These are phyloP conservation scores for Orthonevra nobilis DNA, from an alignment of 2,888 invertebrate genomes.

Conservation along the genomic window DNA sequence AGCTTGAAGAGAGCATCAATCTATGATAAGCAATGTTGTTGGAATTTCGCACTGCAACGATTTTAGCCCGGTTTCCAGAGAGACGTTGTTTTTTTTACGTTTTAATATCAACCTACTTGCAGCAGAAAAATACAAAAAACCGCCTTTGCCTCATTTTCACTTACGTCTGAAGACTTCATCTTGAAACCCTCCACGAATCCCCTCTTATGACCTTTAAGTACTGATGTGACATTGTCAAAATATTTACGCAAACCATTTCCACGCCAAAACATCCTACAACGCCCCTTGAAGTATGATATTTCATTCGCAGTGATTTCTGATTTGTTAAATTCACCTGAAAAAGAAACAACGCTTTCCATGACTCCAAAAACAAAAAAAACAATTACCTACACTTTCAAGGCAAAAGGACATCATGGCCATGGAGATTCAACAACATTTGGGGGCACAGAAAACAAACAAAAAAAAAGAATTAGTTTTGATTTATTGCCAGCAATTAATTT, in stretches of 20 bases:
- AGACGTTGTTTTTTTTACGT: too few relatives aligned
- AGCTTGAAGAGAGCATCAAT: too few relatives aligned
- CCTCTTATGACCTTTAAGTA: conserved; percentile 5
- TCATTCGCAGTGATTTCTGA: conserved; percentile 54
- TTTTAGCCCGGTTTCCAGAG: too few relatives aligned
- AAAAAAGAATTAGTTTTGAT: conserved; percentile 63
- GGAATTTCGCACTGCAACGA: too few relatives aligned
- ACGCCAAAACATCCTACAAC: conserved; percentile 6
- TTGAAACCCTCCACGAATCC: conserved; percentile 4
- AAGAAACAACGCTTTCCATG: conserved; percentile 47
- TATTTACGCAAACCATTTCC: conserved; percentile 31
- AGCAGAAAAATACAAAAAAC: too few relatives aligned
- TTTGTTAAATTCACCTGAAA: conserved; percentile 63
- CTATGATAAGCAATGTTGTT: too few relatives aligned
- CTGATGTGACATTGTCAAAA: conserved; percentile 17
- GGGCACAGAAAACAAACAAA: conserved; percentile 1
- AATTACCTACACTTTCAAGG: conserved; percentile 49
- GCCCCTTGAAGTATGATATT: conserved; percentile 7
- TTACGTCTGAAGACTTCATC: conserved; percentile 20
- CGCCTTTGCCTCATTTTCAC: too few relatives aligned
- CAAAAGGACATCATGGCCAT: conserved; percentile 13
- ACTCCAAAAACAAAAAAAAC: conserved; percentile 28
- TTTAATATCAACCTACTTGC: too few relatives aligned
- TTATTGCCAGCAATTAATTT: conserved; percentile 68
- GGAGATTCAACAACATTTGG: neutral